Conservation (phyloP, 2,113 vertebrate genomes). For the Melanotaenia duboulayi region DNA sequence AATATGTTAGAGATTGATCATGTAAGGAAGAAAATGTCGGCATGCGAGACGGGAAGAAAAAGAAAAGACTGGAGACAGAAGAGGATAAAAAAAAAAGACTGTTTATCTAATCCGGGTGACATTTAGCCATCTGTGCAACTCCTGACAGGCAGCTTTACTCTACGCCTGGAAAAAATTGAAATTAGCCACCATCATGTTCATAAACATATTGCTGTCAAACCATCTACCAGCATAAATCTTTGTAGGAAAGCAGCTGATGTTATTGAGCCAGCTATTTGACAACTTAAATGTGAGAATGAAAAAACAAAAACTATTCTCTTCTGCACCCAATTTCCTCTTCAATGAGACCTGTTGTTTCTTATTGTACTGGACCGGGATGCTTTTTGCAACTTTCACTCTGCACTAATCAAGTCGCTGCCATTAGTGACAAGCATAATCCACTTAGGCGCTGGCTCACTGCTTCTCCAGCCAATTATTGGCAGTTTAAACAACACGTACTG, state of each 20-base stretch:
- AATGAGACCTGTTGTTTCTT: slow-evolving; percentile 13
- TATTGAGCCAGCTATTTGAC: neutral
- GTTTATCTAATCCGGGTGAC: slow-evolving; percentile 72
- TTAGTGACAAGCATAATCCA: slow-evolving; percentile 69
- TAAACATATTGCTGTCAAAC: neutral
- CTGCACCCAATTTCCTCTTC: slow-evolving; percentile 32
- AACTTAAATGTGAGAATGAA: neutral
- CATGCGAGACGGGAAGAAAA: neutral
- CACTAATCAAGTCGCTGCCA: slow-evolving; percentile 62
- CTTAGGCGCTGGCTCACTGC: slow-evolving; percentile 62
- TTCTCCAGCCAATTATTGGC: slow-evolving; percentile 72
- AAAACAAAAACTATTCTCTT: slow-evolving; percentile 14
- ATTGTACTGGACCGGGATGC: slow-evolving; percentile 32
- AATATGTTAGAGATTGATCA: slow-evolving; percentile 24
- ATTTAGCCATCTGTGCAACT: slow-evolving; percentile 75
- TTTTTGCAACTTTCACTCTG: slow-evolving; percentile 51
- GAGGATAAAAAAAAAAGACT: slow-evolving; percentile 47
- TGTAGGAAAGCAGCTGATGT: neutral
- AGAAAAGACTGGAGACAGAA: slow-evolving; percentile 20
- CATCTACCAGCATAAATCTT: neutral
- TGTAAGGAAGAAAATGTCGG: neutral
- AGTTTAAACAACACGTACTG: slow-evolving; percentile 56
- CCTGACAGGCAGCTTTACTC: neutral
- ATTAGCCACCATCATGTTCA: no score
- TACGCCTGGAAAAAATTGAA: neutral